Evolutionary conservation across 2,888 invertebrate genomes (phyloP).

Genomic region (Folsomia candida): DNA sequence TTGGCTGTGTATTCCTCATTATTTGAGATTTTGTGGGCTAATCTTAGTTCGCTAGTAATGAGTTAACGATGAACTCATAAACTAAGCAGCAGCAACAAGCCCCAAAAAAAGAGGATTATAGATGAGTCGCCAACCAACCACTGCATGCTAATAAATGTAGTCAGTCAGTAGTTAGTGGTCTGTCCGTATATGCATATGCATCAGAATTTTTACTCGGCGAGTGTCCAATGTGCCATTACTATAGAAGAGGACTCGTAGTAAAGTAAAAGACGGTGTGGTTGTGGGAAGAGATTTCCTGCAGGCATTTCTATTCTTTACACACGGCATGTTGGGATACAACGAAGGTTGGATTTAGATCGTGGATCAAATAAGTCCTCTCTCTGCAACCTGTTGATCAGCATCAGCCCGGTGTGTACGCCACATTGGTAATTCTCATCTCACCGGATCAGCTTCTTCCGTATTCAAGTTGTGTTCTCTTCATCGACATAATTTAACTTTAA

Average conservation of each 20-base stretch:
- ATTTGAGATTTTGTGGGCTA: not conserved
- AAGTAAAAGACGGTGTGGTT: not conserved
- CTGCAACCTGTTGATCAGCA: constrained; percentile 32
- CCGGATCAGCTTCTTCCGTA: too few relatives aligned
- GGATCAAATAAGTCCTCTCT: constrained; percentile 19
- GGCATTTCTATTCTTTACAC: constrained; percentile 18
- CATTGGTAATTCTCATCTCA: not conserved
- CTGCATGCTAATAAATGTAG: too few relatives aligned
- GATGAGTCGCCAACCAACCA: constrained; percentile 1
- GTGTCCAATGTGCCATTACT: not conserved
- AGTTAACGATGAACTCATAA: constrained; percentile 15
- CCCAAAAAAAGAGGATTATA: not conserved
- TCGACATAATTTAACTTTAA: too few relatives aligned
- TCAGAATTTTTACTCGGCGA: not conserved
- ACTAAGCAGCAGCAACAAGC: not conserved
- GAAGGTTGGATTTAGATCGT: constrained; percentile 19
- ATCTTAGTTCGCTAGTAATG: constrained; percentile 8
- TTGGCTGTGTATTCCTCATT: not conserved
- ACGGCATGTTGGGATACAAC: not conserved
- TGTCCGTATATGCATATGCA: not conserved
- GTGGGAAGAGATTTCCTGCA: constrained; percentile 30
- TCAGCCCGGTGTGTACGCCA: not conserved
- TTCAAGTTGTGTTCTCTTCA: too few relatives aligned
- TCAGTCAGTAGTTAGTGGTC: not conserved
- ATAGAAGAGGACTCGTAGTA: not conserved